Conservation (phyloP, 2,888 invertebrate genomes). For the Noctua fimbriata region DNA sequence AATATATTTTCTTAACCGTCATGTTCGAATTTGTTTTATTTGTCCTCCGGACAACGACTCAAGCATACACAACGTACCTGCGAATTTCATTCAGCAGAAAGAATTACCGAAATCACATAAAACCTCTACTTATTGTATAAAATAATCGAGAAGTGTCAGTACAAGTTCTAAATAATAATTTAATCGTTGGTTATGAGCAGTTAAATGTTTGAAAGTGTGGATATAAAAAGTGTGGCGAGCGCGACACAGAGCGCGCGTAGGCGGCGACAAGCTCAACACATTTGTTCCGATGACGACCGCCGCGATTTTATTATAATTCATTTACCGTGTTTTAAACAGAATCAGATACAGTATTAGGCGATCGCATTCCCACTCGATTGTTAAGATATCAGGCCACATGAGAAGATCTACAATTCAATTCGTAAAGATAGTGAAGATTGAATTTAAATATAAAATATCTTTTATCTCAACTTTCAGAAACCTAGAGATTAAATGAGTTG, state of each 20-base stretch:
- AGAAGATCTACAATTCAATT: constrained; percentile 52
- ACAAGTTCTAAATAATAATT: constrained; percentile 47
- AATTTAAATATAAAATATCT: constrained; percentile 41
- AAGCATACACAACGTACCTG: not conserved
- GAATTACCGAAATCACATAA: constrained; percentile 12
- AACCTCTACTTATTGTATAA: constrained; percentile 1
- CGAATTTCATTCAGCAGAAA: not conserved
- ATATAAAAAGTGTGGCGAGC: constrained; percentile 68
- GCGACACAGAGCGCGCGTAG: constrained; percentile 76
- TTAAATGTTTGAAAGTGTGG: constrained; percentile 35
- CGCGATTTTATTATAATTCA: constrained; percentile 88
- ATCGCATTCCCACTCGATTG: constrained; percentile 58
- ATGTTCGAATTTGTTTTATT: constrained; percentile 1
- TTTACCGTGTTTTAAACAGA: constrained; percentile 84
- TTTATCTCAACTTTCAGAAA: constrained; percentile 40
- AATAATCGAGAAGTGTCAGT: constrained; percentile 6
- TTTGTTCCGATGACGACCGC: constrained; percentile 85
- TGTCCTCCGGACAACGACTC: not conserved
- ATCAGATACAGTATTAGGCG: constrained; percentile 72
- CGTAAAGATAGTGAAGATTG: constrained; percentile 52
- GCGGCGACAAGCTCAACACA: constrained; percentile 85
- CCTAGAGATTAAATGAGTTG: constrained; percentile 35
- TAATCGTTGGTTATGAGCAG: constrained; percentile 42
- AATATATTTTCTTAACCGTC: constrained; percentile 12
- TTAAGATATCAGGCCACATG: constrained; percentile 57